Evolutionary conservation across 2,797 vertebrate species (phyloP).

Genomic region (Arrhamphus sclerolepis): DNA sequence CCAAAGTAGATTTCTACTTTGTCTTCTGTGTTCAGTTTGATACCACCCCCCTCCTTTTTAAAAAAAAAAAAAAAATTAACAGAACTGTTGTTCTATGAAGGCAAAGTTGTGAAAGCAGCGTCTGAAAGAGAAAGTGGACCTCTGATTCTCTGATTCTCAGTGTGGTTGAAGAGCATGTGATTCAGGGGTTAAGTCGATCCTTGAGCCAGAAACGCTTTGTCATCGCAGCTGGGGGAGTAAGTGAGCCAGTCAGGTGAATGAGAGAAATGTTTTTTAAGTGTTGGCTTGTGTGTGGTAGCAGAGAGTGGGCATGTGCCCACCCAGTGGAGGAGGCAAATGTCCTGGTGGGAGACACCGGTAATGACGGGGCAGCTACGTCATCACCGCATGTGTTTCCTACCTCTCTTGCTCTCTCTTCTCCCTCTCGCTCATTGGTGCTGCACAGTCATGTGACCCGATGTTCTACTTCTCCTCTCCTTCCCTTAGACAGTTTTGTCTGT

Average conservation of each 20-base stretch:
- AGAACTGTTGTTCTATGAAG: not conserved
- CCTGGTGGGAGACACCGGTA: conserved; percentile 59
- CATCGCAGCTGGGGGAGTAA: conserved; percentile 56
- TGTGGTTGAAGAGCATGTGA: conserved; percentile 35
- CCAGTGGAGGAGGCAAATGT: conserved; percentile 46
- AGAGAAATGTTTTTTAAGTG: conserved; percentile 48
- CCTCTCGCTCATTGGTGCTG: conserved; percentile 66
- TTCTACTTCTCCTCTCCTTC: conserved; percentile 70
- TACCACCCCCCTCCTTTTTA: no score
- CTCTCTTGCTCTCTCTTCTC: conserved; percentile 61
- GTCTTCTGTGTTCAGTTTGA: no score
- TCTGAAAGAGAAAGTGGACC: not conserved
- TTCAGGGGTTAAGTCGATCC: conserved; percentile 56
- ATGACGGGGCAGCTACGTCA: conserved; percentile 68
- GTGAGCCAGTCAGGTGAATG: conserved; percentile 40
- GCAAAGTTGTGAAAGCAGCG: not conserved
- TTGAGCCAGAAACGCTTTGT: conserved; percentile 62
- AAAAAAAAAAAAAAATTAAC: no score
- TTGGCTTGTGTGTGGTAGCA: conserved; percentile 49
- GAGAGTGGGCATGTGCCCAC: conserved; percentile 60
- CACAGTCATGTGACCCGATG: conserved; percentile 68
- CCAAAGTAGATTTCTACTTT: no score
- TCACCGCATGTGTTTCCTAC: conserved; percentile 66
- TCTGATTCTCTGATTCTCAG: conserved; percentile 3
- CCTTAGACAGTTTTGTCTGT: conserved; percentile 64